Evolutionary conservation across 2,888 invertebrate species (phyloP), one percentile per base, ranked within the genome.

Genomic region (Euzophera pinguis): DNA sequence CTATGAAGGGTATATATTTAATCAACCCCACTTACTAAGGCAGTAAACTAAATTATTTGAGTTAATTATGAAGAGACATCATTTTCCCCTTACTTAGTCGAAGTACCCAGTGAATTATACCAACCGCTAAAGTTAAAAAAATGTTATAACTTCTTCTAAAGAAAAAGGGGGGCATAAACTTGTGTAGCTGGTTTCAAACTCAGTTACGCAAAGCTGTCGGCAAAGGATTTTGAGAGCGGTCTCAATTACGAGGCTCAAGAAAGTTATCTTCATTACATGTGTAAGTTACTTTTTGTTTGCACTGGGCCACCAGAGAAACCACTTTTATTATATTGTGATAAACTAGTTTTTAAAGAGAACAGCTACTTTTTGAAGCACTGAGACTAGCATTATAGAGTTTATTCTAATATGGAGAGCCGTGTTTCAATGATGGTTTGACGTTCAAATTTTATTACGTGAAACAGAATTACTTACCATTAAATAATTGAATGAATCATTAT

Each of bases 151-250:
- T 76, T 74, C 62, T 64, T 73, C 62, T 63, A 65, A 68, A 73
- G 68, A 58, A 69, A 69, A 71, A 64, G 64, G 65, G 67, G 71
- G 61, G 61, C 67, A 75, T 75, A 71, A 75, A 69, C 72, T 73
- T 65, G 62, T 60, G 62, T 75, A 78, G 73, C 75, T 75, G 75
- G 67, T 72, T 75, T 71, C 67, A 76, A 81, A 84, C 78, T 79
- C 63, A 73, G 81, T 81, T 75, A 70, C 65, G 64, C 66, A 65
- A 68, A 72, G 73, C 74, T 73, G 75, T 80, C 75, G 70, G 76
- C 72, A 72, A 78, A 78, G 79, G 75, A 79, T 81, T 22, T 81
- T 77, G 68, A 73, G 69, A 74, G 69, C 69, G 62, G 68, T 75
- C 78, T 79, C 81, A 81, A 81, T 84, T 82, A 81, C 75, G 59